Conservation (phyloP, 2,888 invertebrate genomes). For the Drosophila fulvimacula region DNA sequence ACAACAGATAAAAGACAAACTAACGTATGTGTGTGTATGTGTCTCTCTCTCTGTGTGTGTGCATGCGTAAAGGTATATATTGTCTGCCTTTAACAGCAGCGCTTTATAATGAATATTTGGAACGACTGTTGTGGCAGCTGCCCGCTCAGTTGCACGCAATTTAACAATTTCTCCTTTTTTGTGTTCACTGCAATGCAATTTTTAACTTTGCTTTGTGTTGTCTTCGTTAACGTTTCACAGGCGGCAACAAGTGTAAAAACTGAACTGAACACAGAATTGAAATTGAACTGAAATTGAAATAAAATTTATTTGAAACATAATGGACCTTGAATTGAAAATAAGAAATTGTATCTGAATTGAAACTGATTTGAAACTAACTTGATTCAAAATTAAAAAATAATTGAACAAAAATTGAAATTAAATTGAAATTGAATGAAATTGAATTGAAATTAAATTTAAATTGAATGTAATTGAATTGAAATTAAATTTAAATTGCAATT, state of each 20-base stretch:
- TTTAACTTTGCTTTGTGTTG: not conserved
- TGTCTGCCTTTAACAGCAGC: not conserved
- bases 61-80: slow-evolving; percentile 10
- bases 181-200: slow-evolving; percentile 3
- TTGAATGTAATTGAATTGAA: not conserved
- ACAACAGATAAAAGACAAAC: slow-evolving; percentile 10
- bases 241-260: not conserved
- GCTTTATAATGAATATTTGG: slow-evolving; percentile 12
- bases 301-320: not conserved
- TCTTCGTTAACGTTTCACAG: slow-evolving; percentile 2
- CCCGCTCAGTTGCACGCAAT: slow-evolving; percentile 3
- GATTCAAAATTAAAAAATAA: not conserved
- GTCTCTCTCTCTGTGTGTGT: not conserved
- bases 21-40: not conserved
- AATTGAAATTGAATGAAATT: not conserved
- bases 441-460: not conserved
- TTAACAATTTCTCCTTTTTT: not conserved
- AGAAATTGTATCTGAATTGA: not conserved
- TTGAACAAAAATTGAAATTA: not conserved
- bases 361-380: not conserved
- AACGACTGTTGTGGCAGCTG: slow-evolving; percentile 2
- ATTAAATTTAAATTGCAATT: not conserved
- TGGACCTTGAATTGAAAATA: too few species aligned
- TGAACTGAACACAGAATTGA: not conserved
- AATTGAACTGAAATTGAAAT: not conserved